Evolutionary conservation across 2,113 vertebrate genomes (phyloP).

Genomic region (Tragulus kanchil): DNA sequence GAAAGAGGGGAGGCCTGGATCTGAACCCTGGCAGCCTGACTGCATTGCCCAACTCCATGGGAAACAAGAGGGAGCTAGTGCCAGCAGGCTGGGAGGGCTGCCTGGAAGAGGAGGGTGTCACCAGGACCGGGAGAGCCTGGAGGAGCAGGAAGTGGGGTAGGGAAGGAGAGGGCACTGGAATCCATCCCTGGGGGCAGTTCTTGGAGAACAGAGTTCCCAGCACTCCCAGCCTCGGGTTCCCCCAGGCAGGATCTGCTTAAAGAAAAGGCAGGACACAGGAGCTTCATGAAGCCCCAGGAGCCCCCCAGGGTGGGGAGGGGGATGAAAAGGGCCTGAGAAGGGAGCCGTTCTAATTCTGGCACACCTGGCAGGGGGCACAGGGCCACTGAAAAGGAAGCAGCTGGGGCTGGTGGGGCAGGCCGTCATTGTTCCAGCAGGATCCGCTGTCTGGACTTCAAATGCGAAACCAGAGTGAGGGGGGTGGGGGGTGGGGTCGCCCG

Average conservation of each 20-base stretch:
- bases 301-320: background rate
- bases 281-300: constrained; percentile 62
- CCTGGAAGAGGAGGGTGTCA: background rate
- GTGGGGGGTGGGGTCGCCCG: constrained; percentile 14
- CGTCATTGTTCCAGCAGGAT: constrained; percentile 49
- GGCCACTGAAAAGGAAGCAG: constrained; percentile 70
- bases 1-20: background rate
- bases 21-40: background rate
- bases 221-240: background rate
- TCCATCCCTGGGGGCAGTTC: background rate
- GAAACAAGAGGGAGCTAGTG: background rate
- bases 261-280: background rate
- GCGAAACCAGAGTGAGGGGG: constrained; percentile 32
- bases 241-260: background rate
- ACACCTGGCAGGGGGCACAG: constrained; percentile 66
- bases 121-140: background rate
- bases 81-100: background rate
- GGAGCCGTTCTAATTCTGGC: constrained; percentile 80
- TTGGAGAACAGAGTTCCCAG: background rate
- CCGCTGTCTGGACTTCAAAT: constrained; percentile 74
- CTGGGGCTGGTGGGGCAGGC: constrained; percentile 64
- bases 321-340: constrained; percentile 67
- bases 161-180: background rate
- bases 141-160: background rate
- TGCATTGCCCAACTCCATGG: background rate